phyloP scores from a whole-genome alignment of 2,888 invertebrate genomes.

The Falcaria lacertinaria region DNA sequence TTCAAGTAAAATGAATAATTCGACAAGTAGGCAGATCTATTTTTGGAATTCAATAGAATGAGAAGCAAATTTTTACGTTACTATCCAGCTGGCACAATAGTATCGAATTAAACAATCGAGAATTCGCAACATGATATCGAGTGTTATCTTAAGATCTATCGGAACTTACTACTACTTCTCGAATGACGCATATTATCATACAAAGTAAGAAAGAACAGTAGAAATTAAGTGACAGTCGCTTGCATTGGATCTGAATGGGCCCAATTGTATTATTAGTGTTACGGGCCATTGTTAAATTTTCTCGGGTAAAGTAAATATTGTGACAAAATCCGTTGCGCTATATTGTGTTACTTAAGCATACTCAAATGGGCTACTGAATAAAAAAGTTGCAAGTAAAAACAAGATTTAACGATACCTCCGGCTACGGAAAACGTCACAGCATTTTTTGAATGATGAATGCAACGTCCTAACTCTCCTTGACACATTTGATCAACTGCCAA shows the following conservation, averaged over 20 bases:
- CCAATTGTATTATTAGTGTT: constrained; percentile 67
- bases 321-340: constrained; percentile 72
- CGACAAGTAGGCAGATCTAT: no score
- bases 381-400: constrained; percentile 21
- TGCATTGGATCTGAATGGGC: constrained; percentile 45
- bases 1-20: no score
- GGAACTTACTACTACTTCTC: constrained; percentile 40
- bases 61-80: background rate
- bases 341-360: constrained; percentile 64
- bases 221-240: constrained; percentile 71
- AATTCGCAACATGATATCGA: constrained; percentile 51
- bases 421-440: constrained; percentile 5
- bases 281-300: constrained; percentile 55
- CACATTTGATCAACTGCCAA: constrained; percentile 51
- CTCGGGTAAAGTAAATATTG: constrained; percentile 71
- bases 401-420: constrained; percentile 13
- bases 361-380: constrained; percentile 39
- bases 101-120: constrained; percentile 31
- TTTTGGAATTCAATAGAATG: background rate
- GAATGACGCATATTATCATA: constrained; percentile 45
- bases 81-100: constrained; percentile 24
- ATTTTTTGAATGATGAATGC: constrained; percentile 11
- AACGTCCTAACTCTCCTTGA: constrained; percentile 6
- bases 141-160: constrained; percentile 59
- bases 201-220: constrained; percentile 42